These are phyloP conservation scores for Apostichopus parvimensis DNA, from an alignment of 35 echinoderm and acorn worm species.

Conservation along the genomic window DNA sequence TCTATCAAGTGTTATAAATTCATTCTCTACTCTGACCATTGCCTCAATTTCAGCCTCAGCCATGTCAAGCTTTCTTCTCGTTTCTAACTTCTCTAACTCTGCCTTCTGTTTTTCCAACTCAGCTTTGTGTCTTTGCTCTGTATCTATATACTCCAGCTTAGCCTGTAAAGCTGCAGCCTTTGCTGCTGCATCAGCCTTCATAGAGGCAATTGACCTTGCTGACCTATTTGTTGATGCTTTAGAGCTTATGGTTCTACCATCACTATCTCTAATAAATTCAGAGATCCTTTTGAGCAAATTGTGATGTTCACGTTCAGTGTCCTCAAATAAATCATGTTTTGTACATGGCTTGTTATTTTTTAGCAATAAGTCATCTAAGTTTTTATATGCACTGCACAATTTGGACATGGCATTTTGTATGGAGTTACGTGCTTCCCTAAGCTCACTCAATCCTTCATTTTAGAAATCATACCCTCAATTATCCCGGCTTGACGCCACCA, in stretches of 20 bases:
- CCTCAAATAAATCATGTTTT: background rate
- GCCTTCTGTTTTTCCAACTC: too few species aligned
- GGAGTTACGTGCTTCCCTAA: background rate
- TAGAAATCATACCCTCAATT: background rate
- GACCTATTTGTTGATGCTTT: background rate
- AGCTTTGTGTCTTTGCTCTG: too few species aligned
- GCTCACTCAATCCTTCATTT: too few species aligned
- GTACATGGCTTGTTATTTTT: background rate
- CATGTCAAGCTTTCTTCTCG: background rate
- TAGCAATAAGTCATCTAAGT: background rate
- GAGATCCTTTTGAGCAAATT: constrained; percentile 12
- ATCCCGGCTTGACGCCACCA: background rate
- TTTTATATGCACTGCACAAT: background rate
- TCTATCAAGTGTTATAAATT: constrained; percentile 1
- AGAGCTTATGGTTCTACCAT: background rate
- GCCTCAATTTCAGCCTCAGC: background rate
- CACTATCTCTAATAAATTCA: constrained; percentile 12
- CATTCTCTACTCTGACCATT: background rate
- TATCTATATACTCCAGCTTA: background rate
- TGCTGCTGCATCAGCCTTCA: background rate
- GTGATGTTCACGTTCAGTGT: constrained; percentile 16
- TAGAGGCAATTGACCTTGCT: background rate
- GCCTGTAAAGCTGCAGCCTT: constrained; percentile 8
- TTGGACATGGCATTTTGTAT: background rate
- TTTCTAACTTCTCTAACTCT: too few species aligned